Percentiles rank a stretch among this genome's conserved stretches.
Evolutionary conservation across 1,140 invertebrate species (phyloP).

Genomic region (Dufourea novaeangliae): DNA sequence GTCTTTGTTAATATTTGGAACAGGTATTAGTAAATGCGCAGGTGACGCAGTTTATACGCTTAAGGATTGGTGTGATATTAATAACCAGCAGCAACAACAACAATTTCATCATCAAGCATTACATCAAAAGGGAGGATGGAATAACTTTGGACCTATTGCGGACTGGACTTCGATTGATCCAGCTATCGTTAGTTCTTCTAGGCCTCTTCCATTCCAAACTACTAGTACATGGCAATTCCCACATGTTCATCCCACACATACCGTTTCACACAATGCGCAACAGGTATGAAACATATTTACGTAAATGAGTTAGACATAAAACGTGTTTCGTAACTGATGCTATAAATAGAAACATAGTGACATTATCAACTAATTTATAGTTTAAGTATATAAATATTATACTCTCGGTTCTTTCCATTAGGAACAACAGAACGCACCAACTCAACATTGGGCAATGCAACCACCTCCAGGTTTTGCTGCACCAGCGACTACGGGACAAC

Average conservation of each 20-base stretch:
- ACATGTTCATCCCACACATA: constrained; percentile 77
- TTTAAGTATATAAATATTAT: constrained; percentile 1
- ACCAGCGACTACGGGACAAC: constrained; percentile 74
- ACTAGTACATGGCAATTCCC: constrained; percentile 80
- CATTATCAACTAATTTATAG: too few relatives aligned
- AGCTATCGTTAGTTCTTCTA: constrained; percentile 89
- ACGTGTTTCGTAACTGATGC: not conserved
- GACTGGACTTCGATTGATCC: constrained; percentile 94
- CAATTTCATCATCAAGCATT: constrained; percentile 78
- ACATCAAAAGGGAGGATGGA: constrained; percentile 79
- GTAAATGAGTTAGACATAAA: not conserved
- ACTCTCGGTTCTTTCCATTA: constrained; percentile 43
- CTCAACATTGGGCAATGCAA: constrained; percentile 81
- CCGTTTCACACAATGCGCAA: constrained; percentile 77
- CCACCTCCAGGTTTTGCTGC: constrained; percentile 81
- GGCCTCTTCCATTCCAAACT: constrained; percentile 82
- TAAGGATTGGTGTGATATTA: constrained; percentile 81
- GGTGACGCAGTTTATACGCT: constrained; percentile 76
- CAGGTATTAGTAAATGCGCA: constrained; percentile 82
- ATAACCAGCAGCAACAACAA: constrained; percentile 75
- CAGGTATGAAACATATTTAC: constrained; percentile 68
- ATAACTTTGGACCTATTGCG: constrained; percentile 80
- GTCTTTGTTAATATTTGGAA: constrained; percentile 22
- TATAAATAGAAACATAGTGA: not conserved
- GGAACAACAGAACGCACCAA: constrained; percentile 75